Percentiles rank a stretch among this genome's conserved stretches.
Conservation (phyloP, 2,888 invertebrate species). For the Therioaphis trifolii region DNA sequence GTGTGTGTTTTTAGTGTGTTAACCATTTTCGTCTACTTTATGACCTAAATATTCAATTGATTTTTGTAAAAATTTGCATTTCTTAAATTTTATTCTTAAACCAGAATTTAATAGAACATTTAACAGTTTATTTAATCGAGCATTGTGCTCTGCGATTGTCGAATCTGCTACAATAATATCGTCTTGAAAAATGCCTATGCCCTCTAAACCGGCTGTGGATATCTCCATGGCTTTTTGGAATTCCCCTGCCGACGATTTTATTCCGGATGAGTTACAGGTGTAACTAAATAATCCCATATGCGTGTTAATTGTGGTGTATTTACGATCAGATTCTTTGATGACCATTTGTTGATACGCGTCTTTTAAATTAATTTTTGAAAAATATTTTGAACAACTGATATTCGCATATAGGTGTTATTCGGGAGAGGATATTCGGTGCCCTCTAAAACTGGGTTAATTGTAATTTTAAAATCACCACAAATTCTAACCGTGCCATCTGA, state of each 20-base stretch:
- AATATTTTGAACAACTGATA: slow-evolving; percentile 18
- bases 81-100: slow-evolving; percentile 25
- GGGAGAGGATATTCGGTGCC: no score
- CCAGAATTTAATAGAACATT: not conserved
- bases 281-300: slow-evolving; percentile 9
- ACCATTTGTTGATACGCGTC: slow-evolving; percentile 19
- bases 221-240: slow-evolving; percentile 15
- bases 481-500: not conserved
- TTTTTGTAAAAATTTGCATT: slow-evolving; percentile 61
- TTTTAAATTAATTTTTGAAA: slow-evolving; percentile 13
- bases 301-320: slow-evolving; percentile 1
- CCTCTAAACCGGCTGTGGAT: not conserved
- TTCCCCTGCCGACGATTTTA: slow-evolving; percentile 1
- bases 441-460: no score
- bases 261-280: not conserved
- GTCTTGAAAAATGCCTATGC: not conserved
- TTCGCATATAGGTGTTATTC: not conserved
- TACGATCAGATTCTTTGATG: not conserved
- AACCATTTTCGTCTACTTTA: slow-evolving; percentile 51
- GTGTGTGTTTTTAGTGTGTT: slow-evolving; percentile 26
- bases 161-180: not conserved
- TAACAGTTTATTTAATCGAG: not conserved
- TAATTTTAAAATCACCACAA: no score
- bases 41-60: slow-evolving; percentile 55
- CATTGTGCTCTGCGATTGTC: not conserved